Base-by-base conservation (phyloP, 2,113 vertebrate genomes). In the Cnemophilus loriae region DNA sequence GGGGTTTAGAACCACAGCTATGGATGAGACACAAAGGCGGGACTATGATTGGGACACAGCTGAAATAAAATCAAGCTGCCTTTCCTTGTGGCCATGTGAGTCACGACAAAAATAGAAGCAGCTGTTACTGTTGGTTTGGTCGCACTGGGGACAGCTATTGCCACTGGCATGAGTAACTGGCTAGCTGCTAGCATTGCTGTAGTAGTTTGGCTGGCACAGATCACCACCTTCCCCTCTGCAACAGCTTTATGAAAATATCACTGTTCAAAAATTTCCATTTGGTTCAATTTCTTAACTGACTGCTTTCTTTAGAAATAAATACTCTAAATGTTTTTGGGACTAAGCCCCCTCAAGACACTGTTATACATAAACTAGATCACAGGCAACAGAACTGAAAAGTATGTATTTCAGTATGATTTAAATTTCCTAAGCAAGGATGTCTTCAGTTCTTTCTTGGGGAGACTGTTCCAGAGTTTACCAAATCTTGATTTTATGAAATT, bases 1-100 rank as follows among this genome's bases (percentile, higher is more conserved):
- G 33, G 85, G 22, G 84, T 90, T 82, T 80, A 88, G 67, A 83
- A 79, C 44, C 61, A 91, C n/a, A 89, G 80, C 83, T 89, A 83
- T 24, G 67, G 52, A 57, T 2, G 5, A 82, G 56, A 50, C 47
- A 92, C 49, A 89, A 95, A 95, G 93, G 85, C 6, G 0, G 70
- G 63, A 86, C 61, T 94, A 64, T 1, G 30, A 95, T 90, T 71
- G 95, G 82, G 97, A 97, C 78, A 85, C n/a, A 82, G 69, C 50
- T 97, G 90, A 97, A 97, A 96, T 84, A 85, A 97, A 95, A 93
- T 49, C 69, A 91, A 89, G 57, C 55, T 96, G 60, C 60, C 50
- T 96, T 78, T 94, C 55, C 91, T 93, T 67, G 53, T 53, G 92
- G 85, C 76, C 83, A 95, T 32, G 57, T 84, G 84, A 95, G 84